A percentile compares a stretch with the other conserved stretches of the same genome.
Evolutionary conservation across 2,113 vertebrate genomes (phyloP).

Genomic region (Pseudorectes ferrugineus): DNA sequence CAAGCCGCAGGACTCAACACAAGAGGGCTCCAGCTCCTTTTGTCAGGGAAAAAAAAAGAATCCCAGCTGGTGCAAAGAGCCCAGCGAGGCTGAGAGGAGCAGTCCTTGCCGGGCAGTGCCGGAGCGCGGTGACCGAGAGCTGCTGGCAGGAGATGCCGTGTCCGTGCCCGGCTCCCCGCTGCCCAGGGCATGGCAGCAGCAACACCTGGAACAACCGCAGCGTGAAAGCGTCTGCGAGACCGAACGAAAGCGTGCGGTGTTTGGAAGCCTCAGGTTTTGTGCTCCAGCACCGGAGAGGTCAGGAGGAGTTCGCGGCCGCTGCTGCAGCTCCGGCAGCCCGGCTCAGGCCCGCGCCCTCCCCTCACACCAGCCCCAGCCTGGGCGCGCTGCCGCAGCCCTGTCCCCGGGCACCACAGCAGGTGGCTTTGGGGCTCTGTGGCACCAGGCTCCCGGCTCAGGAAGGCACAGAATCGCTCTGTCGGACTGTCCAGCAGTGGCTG

Average conservation of each 20-base stretch:
- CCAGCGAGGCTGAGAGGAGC: neutral
- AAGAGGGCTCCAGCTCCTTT: constrained; percentile 57
- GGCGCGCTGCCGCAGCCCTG: rapidly evolving
- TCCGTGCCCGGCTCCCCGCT: neutral
- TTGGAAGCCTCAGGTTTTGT: neutral
- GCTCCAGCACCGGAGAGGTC: neutral
- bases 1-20: neutral
- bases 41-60: neutral
- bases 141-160: neutral
- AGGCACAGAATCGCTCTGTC: neutral
- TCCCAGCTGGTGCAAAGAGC: neutral
- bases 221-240: neutral
- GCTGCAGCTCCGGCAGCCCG: neutral
- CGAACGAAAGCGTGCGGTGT: neutral
- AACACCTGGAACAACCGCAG: neutral
- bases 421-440: neutral
- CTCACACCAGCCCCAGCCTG: rapidly evolving
- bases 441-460: neutral
- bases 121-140: neutral
- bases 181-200: neutral
- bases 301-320: neutral
- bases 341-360: neutral
- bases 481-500: neutral
- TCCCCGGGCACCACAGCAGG: rapidly evolving
- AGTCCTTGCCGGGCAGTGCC: rapidly evolving